Percentiles rank a stretch among this genome's conserved stretches.
Conservation (phyloP, 1,140 invertebrate species). For the Drosophila sproati region DNA sequence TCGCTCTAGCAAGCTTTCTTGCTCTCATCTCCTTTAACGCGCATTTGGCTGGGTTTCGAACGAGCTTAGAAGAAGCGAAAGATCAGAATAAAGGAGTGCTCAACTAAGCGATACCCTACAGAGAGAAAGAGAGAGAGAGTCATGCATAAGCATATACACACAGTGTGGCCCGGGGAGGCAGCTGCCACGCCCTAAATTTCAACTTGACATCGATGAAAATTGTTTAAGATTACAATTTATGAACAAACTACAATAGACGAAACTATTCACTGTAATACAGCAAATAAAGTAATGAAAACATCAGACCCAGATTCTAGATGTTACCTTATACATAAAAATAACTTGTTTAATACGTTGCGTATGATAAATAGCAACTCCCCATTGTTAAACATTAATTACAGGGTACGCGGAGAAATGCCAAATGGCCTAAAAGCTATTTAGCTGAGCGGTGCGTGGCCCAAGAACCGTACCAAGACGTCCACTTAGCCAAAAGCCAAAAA, state of each 20-base stretch:
- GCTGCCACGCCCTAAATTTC: too few relatives aligned
- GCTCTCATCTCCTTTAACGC: constrained; percentile 58
- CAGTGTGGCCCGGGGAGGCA: too few relatives aligned
- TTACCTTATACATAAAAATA: too few relatives aligned
- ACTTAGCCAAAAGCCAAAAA: constrained; percentile 10
- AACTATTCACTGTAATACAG: too few relatives aligned
- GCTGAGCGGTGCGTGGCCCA: constrained; percentile 53
- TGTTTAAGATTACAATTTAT: too few relatives aligned
- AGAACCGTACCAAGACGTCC: constrained; percentile 43
- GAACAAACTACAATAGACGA: too few relatives aligned
- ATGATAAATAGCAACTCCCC: not conserved
- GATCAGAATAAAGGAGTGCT: constrained; percentile 3
- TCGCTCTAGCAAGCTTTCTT: not conserved
- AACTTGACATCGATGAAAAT: too few relatives aligned
- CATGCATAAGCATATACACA: too few relatives aligned
- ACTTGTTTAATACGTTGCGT: too few relatives aligned
- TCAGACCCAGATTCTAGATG: too few relatives aligned
- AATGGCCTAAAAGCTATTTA: constrained; percentile 57
- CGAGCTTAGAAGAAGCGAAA: constrained; percentile 15
- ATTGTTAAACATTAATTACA: not conserved
- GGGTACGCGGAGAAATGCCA: constrained; percentile 32
- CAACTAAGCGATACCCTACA: constrained; percentile 20
- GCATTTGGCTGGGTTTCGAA: constrained; percentile 31
- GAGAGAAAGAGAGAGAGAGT: too few relatives aligned
- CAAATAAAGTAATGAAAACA: too few relatives aligned